Evolutionary conservation across 2,797 vertebrate genomes (phyloP).

Genomic region (Lutjanus argentimaculatus): DNA sequence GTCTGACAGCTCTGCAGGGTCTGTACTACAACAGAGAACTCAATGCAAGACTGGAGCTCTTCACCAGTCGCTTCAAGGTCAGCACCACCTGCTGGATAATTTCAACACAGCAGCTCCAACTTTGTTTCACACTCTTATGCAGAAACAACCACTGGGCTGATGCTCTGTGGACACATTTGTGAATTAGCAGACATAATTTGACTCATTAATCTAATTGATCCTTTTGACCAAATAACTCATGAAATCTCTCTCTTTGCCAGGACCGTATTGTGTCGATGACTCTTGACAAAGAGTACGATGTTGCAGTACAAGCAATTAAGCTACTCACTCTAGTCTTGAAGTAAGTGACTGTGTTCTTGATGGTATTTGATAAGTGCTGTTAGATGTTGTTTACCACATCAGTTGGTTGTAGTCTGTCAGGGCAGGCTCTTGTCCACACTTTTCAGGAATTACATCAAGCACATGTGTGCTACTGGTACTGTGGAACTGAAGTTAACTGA

Average conservation of each 20-base stretch:
- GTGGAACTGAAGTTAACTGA: slow-evolving; percentile 5
- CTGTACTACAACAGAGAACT: slow-evolving; percentile 99
- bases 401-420: background rate
- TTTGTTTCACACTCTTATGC: background rate
- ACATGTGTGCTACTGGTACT: background rate
- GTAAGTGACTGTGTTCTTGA: slow-evolving; percentile 87
- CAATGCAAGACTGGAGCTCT: slow-evolving; percentile 98
- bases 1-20: slow-evolving; percentile 98
- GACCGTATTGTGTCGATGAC: slow-evolving; percentile 99
- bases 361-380: background rate
- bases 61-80: slow-evolving; percentile 99
- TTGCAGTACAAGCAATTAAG: slow-evolving; percentile 99
- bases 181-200: background rate
- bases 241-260: slow-evolving; percentile 79
- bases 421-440: background rate
- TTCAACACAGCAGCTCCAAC: slow-evolving; percentile 31
- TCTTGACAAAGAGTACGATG: slow-evolving; percentile 99
- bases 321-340: slow-evolving; percentile 98
- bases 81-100: slow-evolving; percentile 79
- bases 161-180: background rate
- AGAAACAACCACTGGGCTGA: background rate
- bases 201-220: background rate
- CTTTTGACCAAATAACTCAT: background rate
- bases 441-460: background rate
- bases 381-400: background rate